Evolutionary conservation across 2,888 invertebrate genomes (phyloP), one percentile per base, ranked within the genome.

Genomic region (Synanthedon vespiformis): DNA sequence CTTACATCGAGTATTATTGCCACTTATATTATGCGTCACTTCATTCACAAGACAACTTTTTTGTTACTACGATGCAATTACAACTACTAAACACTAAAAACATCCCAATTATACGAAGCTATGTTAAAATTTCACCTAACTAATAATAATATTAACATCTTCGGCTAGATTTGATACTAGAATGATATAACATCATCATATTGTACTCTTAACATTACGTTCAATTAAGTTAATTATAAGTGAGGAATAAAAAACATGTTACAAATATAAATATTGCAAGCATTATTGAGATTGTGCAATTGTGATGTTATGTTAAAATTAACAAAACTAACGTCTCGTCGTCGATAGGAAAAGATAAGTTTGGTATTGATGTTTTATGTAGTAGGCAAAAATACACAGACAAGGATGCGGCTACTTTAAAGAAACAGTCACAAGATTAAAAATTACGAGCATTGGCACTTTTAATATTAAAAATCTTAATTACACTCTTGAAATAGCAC

Each of bases 121-220:
- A 88, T 82, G 75, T 85, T 85, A 81, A 88, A 84, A 82, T 81
- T 84, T 87, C 74, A 80, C 80, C 83, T 88, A 88, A 81, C 84
- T 88, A 88, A 85, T 84, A 81, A 77, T 77, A 77, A 81, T 84
- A 85, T 85, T 86, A 86, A 85, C 85, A 83, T 88, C 87, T 88
- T 88, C 86, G 88, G 88, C 84, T 88, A 88, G 88, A 84, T 88
- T 88, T 88, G 88, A 88, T 88, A 87, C 88, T 88, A 87, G 82
- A 84, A 80, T 87, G 88, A 88, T 87, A 87, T 85, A 80, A 82
- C 80, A 87, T 82, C 85, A 84, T 86, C 71, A 34, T 84, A 87
- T 88, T 88, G 88, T 88, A 88, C 88, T 88, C 88, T 88, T 88
- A 88, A 87, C 68, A 85, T 88, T 88, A 88, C 75, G 74, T 76